Base-by-base conservation (phyloP, 2,888 invertebrate species). In the Drosophila rubida region DNA sequence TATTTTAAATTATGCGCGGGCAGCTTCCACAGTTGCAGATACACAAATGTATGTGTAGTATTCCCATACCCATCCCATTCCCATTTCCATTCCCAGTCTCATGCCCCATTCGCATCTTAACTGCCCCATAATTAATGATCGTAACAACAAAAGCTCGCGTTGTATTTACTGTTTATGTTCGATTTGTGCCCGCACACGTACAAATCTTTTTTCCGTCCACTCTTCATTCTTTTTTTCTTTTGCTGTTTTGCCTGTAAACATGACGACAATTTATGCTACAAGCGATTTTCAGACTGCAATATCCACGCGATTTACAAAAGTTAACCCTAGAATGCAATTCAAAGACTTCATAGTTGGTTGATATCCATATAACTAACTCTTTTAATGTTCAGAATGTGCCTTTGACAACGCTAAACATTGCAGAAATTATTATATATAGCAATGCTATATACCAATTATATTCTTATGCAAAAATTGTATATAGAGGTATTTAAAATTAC, bases 61-160 rank as follows among this genome's bases (percentile, higher is more conserved):
- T 30, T 37, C 37, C 19, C 41, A 19, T 19, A 19, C 19, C 3
- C 19, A 19, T 19, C 1, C 19, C 19, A 3, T 9, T 4, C 8
- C 19, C 41, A 9, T 19, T 16, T 11, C 41, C 41, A 19, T 4
- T 16, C 41, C 41, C 41, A 19, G 37, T 4, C 9, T 27, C 19
- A 49, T 23, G n/a, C 32, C 13, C 39, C 8, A 54, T 42, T 13
- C 54, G 42, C 35, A 22, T 51, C 69, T 77, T 77, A 85, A 82
- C 77, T 69, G 69, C 72, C 69, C 54, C 71, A 78, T 88, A 86
- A 84, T 84, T 88, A 83, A 84, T 88, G 83, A 65, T 64, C 75
- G 63, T 35, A 19, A 64, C 77, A 71, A 74, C 69, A 76, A 81
- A 81, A 67, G 85, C 79, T 66, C 74, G 75, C 75, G 71, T 87